A percentile compares a stretch with the other conserved stretches of the same genome.
Conservation (phyloP, 2,888 invertebrate genomes). For the Gymnocheta viridis region DNA sequence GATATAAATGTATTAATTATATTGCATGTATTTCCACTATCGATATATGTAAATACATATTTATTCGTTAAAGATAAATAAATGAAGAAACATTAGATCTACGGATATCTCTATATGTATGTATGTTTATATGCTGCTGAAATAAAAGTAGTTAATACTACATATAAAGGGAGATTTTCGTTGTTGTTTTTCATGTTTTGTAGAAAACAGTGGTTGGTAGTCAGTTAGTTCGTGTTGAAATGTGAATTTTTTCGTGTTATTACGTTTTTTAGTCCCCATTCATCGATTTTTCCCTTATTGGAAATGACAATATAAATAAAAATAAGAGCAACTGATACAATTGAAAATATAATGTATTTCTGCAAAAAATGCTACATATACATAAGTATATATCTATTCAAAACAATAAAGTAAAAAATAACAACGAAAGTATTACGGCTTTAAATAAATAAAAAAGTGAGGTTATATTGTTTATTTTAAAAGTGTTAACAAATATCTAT, state of each 20-base stretch:
- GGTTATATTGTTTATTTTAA: constrained; percentile 12
- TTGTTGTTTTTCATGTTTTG: constrained; percentile 21
- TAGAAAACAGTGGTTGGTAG: constrained; percentile 57
- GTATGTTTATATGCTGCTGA: neutral
- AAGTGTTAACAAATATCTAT: neutral
- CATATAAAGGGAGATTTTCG: neutral
- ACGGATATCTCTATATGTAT: neutral
- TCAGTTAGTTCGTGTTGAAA: constrained; percentile 44
- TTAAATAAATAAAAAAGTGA: constrained; percentile 12
- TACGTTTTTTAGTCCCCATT: constrained; percentile 55
- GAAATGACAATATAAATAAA: constrained; percentile 13
- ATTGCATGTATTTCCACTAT: neutral
- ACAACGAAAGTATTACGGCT: neutral
- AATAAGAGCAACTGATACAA: constrained; percentile 13
- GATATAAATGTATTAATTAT: neutral
- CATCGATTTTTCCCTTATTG: constrained; percentile 68
- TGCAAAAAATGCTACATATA: too few relatives aligned
- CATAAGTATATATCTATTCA: too few relatives aligned
- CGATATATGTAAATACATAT: too few relatives aligned
- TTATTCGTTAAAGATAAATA: neutral
- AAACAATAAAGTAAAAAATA: too few relatives aligned
- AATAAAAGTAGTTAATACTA: neutral
- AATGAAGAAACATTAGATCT: neutral
- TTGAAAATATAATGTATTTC: neutral
- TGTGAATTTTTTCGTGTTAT: constrained; percentile 48